Base-by-base conservation (phyloP, 1,140 invertebrate genomes). In the Ectropis grisescens region DNA sequence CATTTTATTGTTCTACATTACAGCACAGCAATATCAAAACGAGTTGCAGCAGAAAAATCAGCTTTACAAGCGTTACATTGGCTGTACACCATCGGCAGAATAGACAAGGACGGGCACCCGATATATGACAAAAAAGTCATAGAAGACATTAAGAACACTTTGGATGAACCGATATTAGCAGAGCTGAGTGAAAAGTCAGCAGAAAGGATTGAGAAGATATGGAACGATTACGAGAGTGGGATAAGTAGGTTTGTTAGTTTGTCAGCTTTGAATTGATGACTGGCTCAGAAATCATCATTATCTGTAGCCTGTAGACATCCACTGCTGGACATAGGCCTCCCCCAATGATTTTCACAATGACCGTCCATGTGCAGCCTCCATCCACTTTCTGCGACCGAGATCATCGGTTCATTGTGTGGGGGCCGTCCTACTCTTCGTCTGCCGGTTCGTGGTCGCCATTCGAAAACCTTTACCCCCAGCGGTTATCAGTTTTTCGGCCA, bases 11-110 rank as follows among this genome's bases (percentile, higher is more conserved):
- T 33, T 33, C 33, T 35, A 31, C 3, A n/a, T 65, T 66, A 16
- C 58, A 79, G 75, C 36, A 60, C 58, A 46, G 62, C 69, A 14
- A 46, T 64, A 48, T 75, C 75, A 33, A 80, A 80, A 57, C 55
- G 66, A 0, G 58, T 62, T 29, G 69, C 75, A 2, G 69, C 67
- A 8, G 71, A 76, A 10, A 75, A 75, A 29, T 56, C 69, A 19
- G 70, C 75, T 0, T 46, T 33, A 2, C 55, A 59, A 57, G 69
- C 75, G 1, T 10, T 80, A n/a, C 58, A 61, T 7, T 80, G 70
- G 67, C 16, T 80, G 0, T 69, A 64, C 31, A 38, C 25, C 13
- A 75, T 61, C 22, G 59, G 52, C 22, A 38, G 49, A 11, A 76
- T 80, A 33, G 53, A 80, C 24, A 33, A 41, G 1, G 58, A 64